Evolutionary conservation across 2,113 vertebrate species (phyloP), one percentile per base, ranked within the genome.

Genomic region (Nibea albiflora): DNA sequence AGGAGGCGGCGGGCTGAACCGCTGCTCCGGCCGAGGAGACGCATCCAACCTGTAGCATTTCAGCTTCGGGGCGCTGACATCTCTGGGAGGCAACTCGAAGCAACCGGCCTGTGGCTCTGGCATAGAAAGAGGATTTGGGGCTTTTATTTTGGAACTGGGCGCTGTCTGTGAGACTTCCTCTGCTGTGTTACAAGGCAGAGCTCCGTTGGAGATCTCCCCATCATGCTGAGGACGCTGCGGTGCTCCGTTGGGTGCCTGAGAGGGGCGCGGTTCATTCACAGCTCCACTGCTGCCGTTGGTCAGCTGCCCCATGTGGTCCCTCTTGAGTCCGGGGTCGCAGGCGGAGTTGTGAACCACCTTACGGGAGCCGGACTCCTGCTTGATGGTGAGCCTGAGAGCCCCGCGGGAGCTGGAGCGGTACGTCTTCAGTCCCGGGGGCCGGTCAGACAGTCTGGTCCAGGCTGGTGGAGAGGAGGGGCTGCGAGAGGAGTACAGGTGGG

Each of bases 301-400:
- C 88, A 95, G 90, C 90, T 89, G 90, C 7, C 92, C 92, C 0
- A 63, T 63, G 84, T 91, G 88, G 85, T 94, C 90, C 78, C 93
- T 85, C 82, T 94, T 94, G 63, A 92, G 88, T 16, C 88, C 85
- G 0, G 86, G 83, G 1, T 95, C 93, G 5, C 92, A 92, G 69
- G 91, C 93, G 0, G 95, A 95, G 90, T 95, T 94, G 83, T 92
- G 95, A 14, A 95, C 90, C 70, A 95, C 95, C 83, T 95, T 95
- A 4, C 94, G 92, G 22, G 94, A 95, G 71, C 95, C 94, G 0
- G 94, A 95, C 85, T 96, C 95, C 5, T 96, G 95, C 88, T 95
- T 96, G 89, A 96, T 96, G 87, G 95, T 96, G 87, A 96, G 95
- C 57, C 95, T 88, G 58, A 96, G 94, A 0, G 90, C 92, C 11